Conservation (phyloP, 2,797 vertebrate genomes). For the Anabacerthia variegaticeps region DNA sequence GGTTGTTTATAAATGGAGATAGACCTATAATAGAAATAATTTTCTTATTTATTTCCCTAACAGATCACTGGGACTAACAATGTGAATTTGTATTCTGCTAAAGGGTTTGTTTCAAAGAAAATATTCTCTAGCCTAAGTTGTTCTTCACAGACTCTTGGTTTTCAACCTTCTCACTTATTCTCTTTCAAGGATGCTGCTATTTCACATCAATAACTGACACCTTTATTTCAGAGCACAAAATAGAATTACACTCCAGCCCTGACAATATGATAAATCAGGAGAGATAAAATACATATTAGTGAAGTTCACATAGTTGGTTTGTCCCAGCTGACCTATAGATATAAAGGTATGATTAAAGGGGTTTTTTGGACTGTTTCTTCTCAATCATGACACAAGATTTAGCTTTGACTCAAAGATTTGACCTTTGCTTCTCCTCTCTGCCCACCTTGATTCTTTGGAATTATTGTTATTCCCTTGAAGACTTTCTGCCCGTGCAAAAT, state of each 20-base stretch:
- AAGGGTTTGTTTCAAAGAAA: constrained; percentile 28
- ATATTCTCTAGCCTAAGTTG: constrained; percentile 31
- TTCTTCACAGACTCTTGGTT: constrained; percentile 49
- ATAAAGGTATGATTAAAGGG: constrained; percentile 77
- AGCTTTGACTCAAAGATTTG: constrained; percentile 74
- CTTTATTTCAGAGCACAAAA: constrained; percentile 72
- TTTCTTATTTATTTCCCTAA: constrained; percentile 17
- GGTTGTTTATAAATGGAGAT: neutral
- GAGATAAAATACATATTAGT: constrained; percentile 62
- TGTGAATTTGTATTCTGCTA: constrained; percentile 47
- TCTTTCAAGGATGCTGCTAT: constrained; percentile 58
- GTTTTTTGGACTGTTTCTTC: constrained; percentile 71
- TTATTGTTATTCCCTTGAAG: constrained; percentile 80
- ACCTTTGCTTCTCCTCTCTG: constrained; percentile 73
- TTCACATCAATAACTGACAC: constrained; percentile 65
- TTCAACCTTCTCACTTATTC: constrained; percentile 55
- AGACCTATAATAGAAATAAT: neutral
- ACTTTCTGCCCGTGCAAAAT: constrained; percentile 78
- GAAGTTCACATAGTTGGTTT: constrained; percentile 66
- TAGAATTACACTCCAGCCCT: constrained; percentile 63
- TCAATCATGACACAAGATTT: constrained; percentile 74
- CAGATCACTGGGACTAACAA: constrained; percentile 12
- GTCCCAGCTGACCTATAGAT: constrained; percentile 72
- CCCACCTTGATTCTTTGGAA: constrained; percentile 64
- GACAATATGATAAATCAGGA: constrained; percentile 65